Evolutionary conservation across 2,113 vertebrate species (phyloP).

Genomic region (Carlito syrichta): DNA sequence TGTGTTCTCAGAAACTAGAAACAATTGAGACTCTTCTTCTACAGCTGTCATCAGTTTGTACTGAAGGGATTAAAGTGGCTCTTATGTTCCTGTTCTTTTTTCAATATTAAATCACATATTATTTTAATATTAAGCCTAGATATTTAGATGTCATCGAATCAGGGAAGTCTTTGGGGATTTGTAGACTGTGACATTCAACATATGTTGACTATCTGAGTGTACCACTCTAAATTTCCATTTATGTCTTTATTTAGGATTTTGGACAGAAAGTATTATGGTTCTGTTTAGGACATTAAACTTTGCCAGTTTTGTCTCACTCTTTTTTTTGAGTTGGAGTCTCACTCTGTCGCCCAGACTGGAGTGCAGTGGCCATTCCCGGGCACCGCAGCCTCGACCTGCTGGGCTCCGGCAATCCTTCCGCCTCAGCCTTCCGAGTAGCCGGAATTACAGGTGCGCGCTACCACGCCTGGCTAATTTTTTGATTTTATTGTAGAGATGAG

Average conservation of each 20-base stretch:
- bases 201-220: neutral
- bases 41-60: neutral
- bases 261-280: neutral
- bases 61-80: neutral
- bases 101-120: neutral
- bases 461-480: no score
- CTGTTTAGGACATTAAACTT: neutral
- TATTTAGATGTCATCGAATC: neutral
- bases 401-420: no score
- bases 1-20: constrained; percentile 31
- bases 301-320: neutral
- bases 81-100: neutral
- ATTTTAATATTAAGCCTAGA: neutral
- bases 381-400: no score
- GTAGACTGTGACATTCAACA: neutral
- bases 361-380: no score
- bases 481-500: no score
- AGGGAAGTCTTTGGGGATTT: neutral
- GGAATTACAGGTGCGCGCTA: no score
- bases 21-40: neutral
- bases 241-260: constrained; percentile 4
- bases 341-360: no score
- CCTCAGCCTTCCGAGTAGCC: no score
- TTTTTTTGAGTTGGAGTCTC: constrained; percentile 14
- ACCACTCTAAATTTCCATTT: neutral